These are phyloP conservation scores for Leptinotarsa tumamoca DNA, from an alignment of 2,888 invertebrate genomes.

Conservation along the genomic window DNA sequence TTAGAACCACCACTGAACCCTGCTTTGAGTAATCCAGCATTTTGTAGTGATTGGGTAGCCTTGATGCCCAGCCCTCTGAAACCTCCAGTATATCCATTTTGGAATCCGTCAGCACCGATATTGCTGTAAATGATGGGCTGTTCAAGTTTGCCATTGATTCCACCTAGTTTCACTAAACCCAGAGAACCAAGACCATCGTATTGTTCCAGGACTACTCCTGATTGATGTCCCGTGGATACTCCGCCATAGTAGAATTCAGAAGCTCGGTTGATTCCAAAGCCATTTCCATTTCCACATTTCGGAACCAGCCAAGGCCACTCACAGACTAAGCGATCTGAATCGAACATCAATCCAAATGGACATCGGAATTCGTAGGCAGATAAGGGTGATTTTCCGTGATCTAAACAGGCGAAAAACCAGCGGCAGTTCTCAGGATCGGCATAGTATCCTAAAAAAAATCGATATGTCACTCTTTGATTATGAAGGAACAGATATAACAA, in stretches of 20 bases:
- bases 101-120: constrained; percentile 47
- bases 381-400: constrained; percentile 74
- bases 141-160: constrained; percentile 56
- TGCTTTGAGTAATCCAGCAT: constrained; percentile 53
- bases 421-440: constrained; percentile 85
- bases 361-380: constrained; percentile 85
- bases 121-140: constrained; percentile 58
- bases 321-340: constrained; percentile 76
- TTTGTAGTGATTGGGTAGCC: constrained; percentile 51
- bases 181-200: constrained; percentile 62
- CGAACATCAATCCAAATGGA: constrained; percentile 83
- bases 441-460: constrained; percentile 73
- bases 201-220: constrained; percentile 58
- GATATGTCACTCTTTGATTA: not conserved
- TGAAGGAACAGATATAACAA: too few relatives aligned
- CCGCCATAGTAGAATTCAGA: constrained; percentile 69
- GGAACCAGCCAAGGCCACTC: constrained; percentile 86
- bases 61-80: constrained; percentile 52
- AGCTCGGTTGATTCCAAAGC: constrained; percentile 51
- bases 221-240: constrained; percentile 45
- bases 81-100: constrained; percentile 31
- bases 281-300: constrained; percentile 62
- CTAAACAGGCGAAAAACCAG: constrained; percentile 86
- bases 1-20: constrained; percentile 32
- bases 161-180: constrained; percentile 57